Percentiles rank a stretch among this genome's conserved stretches.
These are phyloP conservation scores for Protaetia brevitarsis DNA, from an alignment of 1,140 invertebrate genomes.

Conservation along the genomic window DNA sequence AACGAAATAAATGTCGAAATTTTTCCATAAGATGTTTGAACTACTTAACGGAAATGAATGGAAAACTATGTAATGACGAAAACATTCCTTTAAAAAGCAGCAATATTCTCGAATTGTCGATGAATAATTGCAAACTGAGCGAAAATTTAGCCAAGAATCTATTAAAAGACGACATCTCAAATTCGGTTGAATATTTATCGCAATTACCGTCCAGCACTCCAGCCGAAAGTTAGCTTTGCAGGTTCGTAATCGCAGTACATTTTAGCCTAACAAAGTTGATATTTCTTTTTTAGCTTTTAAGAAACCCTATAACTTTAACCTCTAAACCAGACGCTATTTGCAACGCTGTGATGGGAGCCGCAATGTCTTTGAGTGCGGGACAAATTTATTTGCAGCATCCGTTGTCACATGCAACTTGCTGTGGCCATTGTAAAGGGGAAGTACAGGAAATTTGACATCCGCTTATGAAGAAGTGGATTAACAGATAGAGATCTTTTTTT, in stretches of 20 bases:
- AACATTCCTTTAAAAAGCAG: slow-evolving; percentile 38
- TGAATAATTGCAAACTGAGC: slow-evolving; percentile 44
- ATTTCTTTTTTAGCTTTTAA: slow-evolving; percentile 36
- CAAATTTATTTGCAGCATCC: slow-evolving; percentile 43
- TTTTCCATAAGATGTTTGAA: slow-evolving; percentile 68
- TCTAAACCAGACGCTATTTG: slow-evolving; percentile 47
- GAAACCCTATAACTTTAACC: slow-evolving; percentile 41
- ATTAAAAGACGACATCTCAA: neutral
- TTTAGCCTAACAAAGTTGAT: neutral
- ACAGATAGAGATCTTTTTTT: too few relatives aligned
- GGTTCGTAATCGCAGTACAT: slow-evolving; percentile 30
- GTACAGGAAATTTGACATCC: slow-evolving; percentile 44
- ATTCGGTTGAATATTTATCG: slow-evolving; percentile 30
- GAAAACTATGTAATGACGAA: slow-evolving; percentile 36
- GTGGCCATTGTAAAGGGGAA: slow-evolving; percentile 50
- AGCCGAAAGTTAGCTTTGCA: slow-evolving; percentile 47
- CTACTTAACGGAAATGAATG: slow-evolving; percentile 49
- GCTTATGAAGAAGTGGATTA: too few relatives aligned
- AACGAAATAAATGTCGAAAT: slow-evolving; percentile 66
- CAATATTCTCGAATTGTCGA: slow-evolving; percentile 50
- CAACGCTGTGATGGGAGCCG: slow-evolving; percentile 49
- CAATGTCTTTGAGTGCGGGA: slow-evolving; percentile 41
- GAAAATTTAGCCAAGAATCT: slow-evolving; percentile 31
- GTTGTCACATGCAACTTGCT: slow-evolving; percentile 43
- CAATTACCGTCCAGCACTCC: slow-evolving; percentile 44